Conservation (phyloP, 1,140 invertebrate genomes). For the Drosophila tropicalis region DNA sequence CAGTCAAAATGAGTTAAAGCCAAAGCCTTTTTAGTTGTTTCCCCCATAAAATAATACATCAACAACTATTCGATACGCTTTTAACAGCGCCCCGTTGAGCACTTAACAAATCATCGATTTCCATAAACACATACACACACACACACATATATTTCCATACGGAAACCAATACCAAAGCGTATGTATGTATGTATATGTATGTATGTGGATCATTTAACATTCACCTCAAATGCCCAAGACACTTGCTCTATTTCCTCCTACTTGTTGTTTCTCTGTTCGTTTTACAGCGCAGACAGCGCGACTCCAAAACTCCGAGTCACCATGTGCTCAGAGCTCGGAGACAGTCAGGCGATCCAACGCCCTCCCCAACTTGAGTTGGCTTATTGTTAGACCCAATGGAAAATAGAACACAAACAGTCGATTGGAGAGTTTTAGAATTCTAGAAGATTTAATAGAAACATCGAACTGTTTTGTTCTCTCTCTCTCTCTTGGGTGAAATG, state of each 20-base stretch:
- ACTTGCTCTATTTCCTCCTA: slow-evolving; percentile 68
- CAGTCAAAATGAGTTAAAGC: slow-evolving; percentile 1
- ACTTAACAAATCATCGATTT: background rate
- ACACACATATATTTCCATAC: background rate
- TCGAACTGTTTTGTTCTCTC: too few species aligned
- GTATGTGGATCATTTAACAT: background rate
- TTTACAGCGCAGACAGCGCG: slow-evolving; percentile 69
- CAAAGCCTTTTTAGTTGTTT: slow-evolving; percentile 9
- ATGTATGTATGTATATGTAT: too few species aligned
- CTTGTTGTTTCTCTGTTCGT: background rate
- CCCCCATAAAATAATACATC: slow-evolving; percentile 5
- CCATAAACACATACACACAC: background rate
- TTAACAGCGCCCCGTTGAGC: slow-evolving; percentile 17
- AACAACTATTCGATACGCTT: slow-evolving; percentile 15
- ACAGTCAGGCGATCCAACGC: too few species aligned
- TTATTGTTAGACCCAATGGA: too few species aligned
- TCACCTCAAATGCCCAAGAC: slow-evolving; percentile 11
- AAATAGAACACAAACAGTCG: too few species aligned
- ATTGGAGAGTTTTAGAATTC: too few species aligned
- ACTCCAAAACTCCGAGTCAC: slow-evolving; percentile 22
- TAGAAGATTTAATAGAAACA: too few species aligned
- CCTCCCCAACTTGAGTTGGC: too few species aligned
- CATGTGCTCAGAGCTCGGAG: too few species aligned
- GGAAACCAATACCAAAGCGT: background rate
- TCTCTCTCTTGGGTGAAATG: too few species aligned